phyloP scores from a whole-genome alignment of 2,888 invertebrate species.

The Agriotes lineatus region DNA sequence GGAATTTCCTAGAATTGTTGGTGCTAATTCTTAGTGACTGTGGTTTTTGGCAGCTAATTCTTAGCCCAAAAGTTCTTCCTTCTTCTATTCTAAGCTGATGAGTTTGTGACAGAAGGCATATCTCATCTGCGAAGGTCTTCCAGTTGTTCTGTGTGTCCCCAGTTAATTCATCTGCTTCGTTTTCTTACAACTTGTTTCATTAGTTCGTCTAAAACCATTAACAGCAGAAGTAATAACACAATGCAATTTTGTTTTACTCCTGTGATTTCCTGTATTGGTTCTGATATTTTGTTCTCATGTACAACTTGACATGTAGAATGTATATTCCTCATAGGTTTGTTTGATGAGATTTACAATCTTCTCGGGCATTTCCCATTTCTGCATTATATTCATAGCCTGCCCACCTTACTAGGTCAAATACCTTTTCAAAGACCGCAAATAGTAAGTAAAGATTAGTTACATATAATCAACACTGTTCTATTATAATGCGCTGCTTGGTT shows the following conservation, averaged over 20 bases:
- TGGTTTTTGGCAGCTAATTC: background rate
- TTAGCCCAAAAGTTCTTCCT: background rate
- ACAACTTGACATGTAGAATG: background rate
- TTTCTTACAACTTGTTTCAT: background rate
- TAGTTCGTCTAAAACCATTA: background rate
- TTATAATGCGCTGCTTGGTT: background rate
- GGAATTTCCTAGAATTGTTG: background rate
- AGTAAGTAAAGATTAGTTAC: background rate
- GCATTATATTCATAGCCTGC: background rate
- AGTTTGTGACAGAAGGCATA: background rate
- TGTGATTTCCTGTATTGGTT: background rate
- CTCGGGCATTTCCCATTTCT: background rate
- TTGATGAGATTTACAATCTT: background rate
- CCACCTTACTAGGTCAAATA: background rate
- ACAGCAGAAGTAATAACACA: background rate
- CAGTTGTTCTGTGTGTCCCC: background rate
- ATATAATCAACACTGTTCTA: background rate
- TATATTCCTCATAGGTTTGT: background rate
- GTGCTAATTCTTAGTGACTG: background rate
- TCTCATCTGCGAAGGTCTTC: background rate
- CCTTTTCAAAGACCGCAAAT: background rate
- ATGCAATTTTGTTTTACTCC: background rate
- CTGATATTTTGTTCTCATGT: background rate
- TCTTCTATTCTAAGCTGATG: background rate
- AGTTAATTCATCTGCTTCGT: background rate